A percentile compares a stretch with the other conserved stretches of the same genome.
Evolutionary conservation across 2,113 vertebrate species (phyloP).

Genomic region (Orthonyx spaldingii): DNA sequence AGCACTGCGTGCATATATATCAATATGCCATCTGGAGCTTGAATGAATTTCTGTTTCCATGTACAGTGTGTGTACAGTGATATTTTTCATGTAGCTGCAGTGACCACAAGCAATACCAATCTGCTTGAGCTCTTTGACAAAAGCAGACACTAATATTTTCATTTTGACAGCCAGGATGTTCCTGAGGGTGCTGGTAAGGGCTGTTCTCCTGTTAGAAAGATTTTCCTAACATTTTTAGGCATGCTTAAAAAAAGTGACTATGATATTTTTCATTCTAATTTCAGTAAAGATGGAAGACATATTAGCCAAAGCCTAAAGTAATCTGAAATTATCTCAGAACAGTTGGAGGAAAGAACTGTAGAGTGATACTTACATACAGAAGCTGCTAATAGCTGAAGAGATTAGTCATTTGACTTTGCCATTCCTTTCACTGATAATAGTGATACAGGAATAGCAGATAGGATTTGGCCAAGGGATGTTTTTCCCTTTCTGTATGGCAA

Average conservation of each 20-base stretch:
- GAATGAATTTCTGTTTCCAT: not conserved
- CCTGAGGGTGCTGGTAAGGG: not conserved
- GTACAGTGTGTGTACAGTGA: not conserved
- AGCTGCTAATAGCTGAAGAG: constrained; percentile 55
- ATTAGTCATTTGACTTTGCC: constrained; percentile 55
- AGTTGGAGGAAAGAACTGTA: constrained; percentile 30
- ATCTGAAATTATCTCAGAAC: constrained; percentile 54
- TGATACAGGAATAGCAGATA: constrained; percentile 30
- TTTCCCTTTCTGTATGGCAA: not conserved
- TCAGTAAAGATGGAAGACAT: constrained; percentile 27
- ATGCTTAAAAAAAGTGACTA: not conserved
- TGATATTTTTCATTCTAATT: constrained; percentile 29
- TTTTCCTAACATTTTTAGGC: constrained; percentile 8
- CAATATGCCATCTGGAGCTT: not conserved
- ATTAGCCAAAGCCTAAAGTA: constrained; percentile 44
- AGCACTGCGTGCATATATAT: not conserved
- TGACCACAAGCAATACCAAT: constrained; percentile 10
- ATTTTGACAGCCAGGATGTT: constrained; percentile 2
- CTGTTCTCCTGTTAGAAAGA: not conserved
- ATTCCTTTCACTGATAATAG: constrained; percentile 27
- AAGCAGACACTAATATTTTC: not conserved
- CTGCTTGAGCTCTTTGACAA: not conserved
- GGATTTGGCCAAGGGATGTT: constrained; percentile 6
- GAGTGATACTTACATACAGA: constrained; percentile 37
- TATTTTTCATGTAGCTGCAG: not conserved